These are phyloP conservation scores for Globodera rostochiensis DNA, from an alignment of 1,140 invertebrate genomes.

Conservation along the genomic window DNA sequence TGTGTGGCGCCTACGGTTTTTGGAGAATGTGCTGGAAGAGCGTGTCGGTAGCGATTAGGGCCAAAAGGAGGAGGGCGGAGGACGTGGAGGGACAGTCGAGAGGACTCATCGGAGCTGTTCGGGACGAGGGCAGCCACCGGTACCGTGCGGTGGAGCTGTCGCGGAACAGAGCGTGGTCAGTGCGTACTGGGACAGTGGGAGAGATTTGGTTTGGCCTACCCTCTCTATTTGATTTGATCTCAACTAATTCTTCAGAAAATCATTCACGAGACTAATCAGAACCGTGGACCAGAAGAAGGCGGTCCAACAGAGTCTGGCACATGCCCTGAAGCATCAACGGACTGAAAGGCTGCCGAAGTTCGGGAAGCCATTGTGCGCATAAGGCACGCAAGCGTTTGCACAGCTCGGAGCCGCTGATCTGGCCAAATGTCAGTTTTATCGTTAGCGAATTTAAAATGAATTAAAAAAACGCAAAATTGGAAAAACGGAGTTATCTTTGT, in stretches of 20 bases:
- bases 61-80: conserved; percentile 72
- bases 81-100: conserved; percentile 72
- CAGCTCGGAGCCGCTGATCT: conserved; percentile 72
- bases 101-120: conserved; percentile 57
- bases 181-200: conserved; percentile 15
- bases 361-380: conserved; percentile 6
- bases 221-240: too few species aligned
- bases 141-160: neutral
- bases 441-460: too few species aligned
- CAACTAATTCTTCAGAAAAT: too few species aligned
- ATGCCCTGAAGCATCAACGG: conserved; percentile 78
- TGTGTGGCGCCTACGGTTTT: conserved; percentile 75
- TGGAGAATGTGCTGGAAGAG: conserved; percentile 79
- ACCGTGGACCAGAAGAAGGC: conserved; percentile 80
- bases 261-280: conserved; percentile 36
- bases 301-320: conserved; percentile 83
- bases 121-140: neutral
- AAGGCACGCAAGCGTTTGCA: conserved; percentile 75
- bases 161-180: conserved; percentile 1
- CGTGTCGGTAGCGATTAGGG: conserved; percentile 74
- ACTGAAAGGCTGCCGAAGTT: conserved; percentile 69
- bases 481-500: too few species aligned
- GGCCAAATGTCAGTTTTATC: conserved; percentile 64
- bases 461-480: too few species aligned
- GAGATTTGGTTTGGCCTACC: too few species aligned